Evolutionary conservation across 2,888 invertebrate genomes (phyloP).

Genomic region (Dicyrtomina minuta): DNA sequence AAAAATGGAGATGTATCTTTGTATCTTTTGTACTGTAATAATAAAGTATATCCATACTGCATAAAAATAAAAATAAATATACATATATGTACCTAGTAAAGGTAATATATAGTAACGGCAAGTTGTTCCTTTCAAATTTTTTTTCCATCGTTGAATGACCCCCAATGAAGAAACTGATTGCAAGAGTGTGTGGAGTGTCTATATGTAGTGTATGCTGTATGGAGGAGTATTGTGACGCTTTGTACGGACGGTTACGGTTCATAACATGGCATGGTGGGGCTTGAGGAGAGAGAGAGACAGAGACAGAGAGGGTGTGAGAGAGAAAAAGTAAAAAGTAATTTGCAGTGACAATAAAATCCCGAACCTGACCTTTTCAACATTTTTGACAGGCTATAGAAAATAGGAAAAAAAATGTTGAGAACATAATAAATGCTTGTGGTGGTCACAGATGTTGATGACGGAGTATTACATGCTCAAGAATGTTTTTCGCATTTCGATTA

Average conservation of each 20-base stretch:
- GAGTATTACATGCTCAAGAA: constrained; percentile 9
- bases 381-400: neutral
- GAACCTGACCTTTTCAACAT: neutral
- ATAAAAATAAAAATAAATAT: too few species aligned
- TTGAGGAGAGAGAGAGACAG: neutral
- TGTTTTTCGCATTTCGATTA: too few species aligned
- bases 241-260: too few species aligned
- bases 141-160: constrained; percentile 6
- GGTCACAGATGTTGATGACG: constrained; percentile 5
- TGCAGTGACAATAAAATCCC: constrained; percentile 9
- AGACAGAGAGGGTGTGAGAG: too few species aligned
- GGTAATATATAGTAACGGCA: too few species aligned
- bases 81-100: too few species aligned
- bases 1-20: too few species aligned
- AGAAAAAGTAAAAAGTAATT: neutral
- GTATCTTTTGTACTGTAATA: too few species aligned
- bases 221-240: too few species aligned
- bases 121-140: neutral
- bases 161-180: constrained; percentile 24
- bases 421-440: constrained; percentile 27
- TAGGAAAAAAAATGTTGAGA: neutral
- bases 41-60: too few species aligned
- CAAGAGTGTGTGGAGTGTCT: constrained; percentile 7
- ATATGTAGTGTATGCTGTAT: too few species aligned
- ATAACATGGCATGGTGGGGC: too few species aligned